Evolutionary conservation across 2,113 vertebrate genomes (phyloP).

Genomic region (Oenanthe oenanthe): DNA sequence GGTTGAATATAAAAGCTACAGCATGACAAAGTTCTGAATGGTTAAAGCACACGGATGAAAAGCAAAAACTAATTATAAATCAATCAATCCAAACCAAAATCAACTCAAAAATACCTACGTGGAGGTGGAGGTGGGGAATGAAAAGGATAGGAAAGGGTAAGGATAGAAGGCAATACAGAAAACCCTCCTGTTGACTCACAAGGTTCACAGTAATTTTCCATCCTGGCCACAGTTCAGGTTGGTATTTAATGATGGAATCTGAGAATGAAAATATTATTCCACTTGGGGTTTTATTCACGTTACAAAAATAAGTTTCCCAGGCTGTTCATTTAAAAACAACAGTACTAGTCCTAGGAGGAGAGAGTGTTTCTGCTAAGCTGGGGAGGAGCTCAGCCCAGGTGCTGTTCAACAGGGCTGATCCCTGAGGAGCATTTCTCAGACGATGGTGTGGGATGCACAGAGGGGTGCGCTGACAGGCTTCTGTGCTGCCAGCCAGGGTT

Average conservation of each 20-base stretch:
- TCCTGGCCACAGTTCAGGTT: not conserved
- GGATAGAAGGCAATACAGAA: not conserved
- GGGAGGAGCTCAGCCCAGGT: not conserved
- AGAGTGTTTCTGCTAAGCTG: not conserved
- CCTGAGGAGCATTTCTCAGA: not conserved
- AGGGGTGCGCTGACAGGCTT: not conserved
- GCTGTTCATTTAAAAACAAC: not conserved
- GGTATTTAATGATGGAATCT: not conserved
- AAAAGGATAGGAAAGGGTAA: not conserved
- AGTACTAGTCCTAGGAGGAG: not conserved
- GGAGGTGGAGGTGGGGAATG: not conserved
- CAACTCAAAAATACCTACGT: not conserved
- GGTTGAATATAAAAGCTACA: not conserved
- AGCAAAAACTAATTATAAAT: not conserved
- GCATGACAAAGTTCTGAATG: not conserved
- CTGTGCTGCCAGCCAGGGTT: not conserved
- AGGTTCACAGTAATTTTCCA: not conserved
- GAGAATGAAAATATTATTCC: not conserved
- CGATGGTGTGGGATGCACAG: too few relatives aligned
- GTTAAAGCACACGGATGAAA: not conserved
- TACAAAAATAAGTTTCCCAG: not conserved
- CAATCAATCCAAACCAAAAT: not conserved
- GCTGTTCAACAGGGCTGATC: not conserved
- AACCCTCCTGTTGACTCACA: not conserved
- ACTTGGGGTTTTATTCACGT: not conserved